Evolutionary conservation across 2,797 vertebrate genomes (phyloP).

Genomic region (Anolis apletophallus): DNA sequence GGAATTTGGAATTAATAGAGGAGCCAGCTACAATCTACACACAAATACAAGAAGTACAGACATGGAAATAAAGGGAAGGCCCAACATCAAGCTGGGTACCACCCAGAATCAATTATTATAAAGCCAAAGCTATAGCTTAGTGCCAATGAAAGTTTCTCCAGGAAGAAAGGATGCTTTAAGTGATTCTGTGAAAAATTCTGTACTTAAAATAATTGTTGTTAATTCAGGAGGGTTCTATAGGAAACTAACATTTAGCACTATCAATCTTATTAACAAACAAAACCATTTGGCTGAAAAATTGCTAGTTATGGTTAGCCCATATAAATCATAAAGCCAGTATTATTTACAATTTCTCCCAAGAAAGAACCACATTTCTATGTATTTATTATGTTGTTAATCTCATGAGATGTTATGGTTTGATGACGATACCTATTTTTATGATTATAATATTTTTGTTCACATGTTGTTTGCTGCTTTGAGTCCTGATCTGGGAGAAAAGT

Average conservation of each 20-base stretch:
- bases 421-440: too few species aligned
- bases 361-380: too few species aligned
- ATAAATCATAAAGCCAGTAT: background rate
- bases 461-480: too few species aligned
- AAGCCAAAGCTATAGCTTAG: slow-evolving; percentile 5
- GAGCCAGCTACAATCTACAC: slow-evolving; percentile 3
- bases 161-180: slow-evolving; percentile 20
- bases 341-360: background rate
- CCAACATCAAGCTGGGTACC: background rate
- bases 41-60: background rate
- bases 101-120: background rate
- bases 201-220: background rate
- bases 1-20: background rate
- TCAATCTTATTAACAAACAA: background rate
- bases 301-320: background rate
- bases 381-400: too few species aligned
- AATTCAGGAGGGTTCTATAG: background rate
- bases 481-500: too few species aligned
- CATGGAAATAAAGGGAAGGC: background rate
- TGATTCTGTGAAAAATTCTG: background rate
- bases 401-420: too few species aligned
- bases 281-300: too few species aligned
- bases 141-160: background rate
- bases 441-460: too few species aligned
- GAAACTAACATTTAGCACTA: background rate